These are phyloP conservation scores for Pseudochaenichthys georgianus DNA, from an alignment of 2,797 vertebrate genomes.

Conservation along the genomic window DNA sequence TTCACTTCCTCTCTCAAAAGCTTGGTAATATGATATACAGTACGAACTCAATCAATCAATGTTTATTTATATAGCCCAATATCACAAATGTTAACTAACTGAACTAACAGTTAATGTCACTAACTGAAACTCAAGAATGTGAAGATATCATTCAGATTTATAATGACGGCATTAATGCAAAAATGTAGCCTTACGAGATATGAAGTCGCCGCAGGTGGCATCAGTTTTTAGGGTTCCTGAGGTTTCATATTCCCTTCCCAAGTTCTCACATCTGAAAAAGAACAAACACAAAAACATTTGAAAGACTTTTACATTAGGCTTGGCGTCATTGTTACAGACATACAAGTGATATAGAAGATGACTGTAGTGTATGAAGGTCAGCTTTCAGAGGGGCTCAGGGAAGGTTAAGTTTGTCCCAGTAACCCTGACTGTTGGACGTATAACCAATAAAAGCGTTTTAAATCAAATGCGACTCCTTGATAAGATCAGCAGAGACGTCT, in stretches of 20 bases:
- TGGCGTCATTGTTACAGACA: too few species aligned
- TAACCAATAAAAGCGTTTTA: neutral
- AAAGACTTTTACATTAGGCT: too few species aligned
- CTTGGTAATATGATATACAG: slow-evolving; percentile 9
- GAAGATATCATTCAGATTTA: neutral
- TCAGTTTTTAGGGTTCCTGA: slow-evolving; percentile 38
- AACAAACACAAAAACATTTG: slow-evolving; percentile 3
- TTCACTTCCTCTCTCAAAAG: too few species aligned
- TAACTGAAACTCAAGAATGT: neutral
- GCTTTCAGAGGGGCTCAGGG: neutral
- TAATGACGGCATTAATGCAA: neutral
- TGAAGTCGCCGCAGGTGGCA: slow-evolving; percentile 53
- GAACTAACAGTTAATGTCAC: neutral
- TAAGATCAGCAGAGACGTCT: too few species aligned
- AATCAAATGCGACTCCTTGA: neutral
- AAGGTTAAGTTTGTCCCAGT: neutral
- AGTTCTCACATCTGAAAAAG: slow-evolving; percentile 67
- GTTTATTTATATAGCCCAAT: too few species aligned
- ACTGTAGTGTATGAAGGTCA: neutral
- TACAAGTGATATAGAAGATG: too few species aligned
- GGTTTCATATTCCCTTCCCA: slow-evolving; percentile 25
- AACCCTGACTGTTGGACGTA: neutral
- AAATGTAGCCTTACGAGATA: slow-evolving; percentile 42
- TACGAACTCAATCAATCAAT: too few species aligned
- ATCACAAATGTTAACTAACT: too few species aligned